phyloP scores from a whole-genome alignment of 2,888 invertebrate genomes.

The Cerastis leucographa region DNA sequence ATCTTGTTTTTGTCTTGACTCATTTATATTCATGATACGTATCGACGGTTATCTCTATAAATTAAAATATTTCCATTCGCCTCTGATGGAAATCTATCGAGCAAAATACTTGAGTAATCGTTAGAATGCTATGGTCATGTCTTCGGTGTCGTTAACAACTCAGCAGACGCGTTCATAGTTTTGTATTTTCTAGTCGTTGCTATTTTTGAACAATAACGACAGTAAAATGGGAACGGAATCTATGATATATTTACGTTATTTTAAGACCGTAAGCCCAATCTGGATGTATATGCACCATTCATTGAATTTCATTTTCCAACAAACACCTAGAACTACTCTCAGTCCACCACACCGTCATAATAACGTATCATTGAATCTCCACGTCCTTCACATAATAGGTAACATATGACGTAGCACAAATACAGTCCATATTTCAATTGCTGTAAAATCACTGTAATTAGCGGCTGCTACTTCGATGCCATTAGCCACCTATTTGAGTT shows the following conservation, averaged over 20 bases:
- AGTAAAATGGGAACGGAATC: background rate
- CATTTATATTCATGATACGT: slow-evolving; percentile 90
- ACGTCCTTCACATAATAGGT: slow-evolving; percentile 36
- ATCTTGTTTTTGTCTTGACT: slow-evolving; percentile 88
- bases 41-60: slow-evolving; percentile 88
- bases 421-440: slow-evolving; percentile 32
- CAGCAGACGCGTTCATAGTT: slow-evolving; percentile 4
- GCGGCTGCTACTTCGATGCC: slow-evolving; percentile 59
- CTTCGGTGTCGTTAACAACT: slow-evolving; percentile 40
- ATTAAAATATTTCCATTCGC: slow-evolving; percentile 84
- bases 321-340: background rate
- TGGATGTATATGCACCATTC: background rate
- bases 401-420: slow-evolving; percentile 35
- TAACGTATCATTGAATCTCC: background rate
- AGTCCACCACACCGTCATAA: background rate
- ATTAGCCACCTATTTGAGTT: slow-evolving; percentile 66
- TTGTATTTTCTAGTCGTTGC: slow-evolving; percentile 3
- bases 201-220: background rate
- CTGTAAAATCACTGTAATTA: slow-evolving; percentile 61
- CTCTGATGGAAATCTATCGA: slow-evolving; percentile 75
- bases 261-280: background rate
- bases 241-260: background rate
- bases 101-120: slow-evolving; percentile 72
- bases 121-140: slow-evolving; percentile 59
- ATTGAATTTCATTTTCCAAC: background rate